Percentiles rank a stretch among this genome's conserved stretches.
phyloP scores from a whole-genome alignment of 2,888 invertebrate species.

The Cataglyphis albicans region DNA sequence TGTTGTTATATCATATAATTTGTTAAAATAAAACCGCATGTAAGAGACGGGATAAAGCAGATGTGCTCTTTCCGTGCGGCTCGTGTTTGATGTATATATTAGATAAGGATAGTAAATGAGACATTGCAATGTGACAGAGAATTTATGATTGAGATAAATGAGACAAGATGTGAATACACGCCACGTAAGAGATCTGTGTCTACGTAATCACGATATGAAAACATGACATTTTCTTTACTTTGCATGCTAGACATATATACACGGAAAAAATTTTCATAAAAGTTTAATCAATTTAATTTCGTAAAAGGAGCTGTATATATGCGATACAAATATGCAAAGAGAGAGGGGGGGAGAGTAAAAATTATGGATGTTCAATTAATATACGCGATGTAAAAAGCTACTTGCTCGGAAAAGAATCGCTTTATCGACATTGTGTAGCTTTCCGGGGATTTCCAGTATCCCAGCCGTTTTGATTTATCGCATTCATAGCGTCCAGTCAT shows the following conservation, averaged over 20 bases:
- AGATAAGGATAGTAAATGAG: slow-evolving; percentile 24
- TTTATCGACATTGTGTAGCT: neutral
- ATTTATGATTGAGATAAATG: slow-evolving; percentile 38
- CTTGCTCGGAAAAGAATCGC: neutral
- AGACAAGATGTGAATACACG: neutral
- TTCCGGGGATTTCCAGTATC: neutral
- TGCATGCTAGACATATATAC: neutral
- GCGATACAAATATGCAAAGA: too few relatives aligned
- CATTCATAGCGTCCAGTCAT: neutral
- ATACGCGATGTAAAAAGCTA: neutral
- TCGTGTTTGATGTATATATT: slow-evolving; percentile 13
- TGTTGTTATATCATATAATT: neutral
- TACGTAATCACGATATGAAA: neutral
- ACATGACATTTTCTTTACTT: neutral
- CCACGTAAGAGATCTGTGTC: neutral
- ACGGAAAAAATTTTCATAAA: neutral
- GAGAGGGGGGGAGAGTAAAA: neutral
- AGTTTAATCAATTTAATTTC: slow-evolving; percentile 36
- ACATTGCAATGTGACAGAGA: neutral
- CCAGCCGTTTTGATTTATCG: slow-evolving; percentile 26
- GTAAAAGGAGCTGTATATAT: neutral
- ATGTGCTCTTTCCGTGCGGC: neutral
- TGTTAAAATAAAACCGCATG: slow-evolving; percentile 7
- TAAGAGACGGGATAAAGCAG: neutral
- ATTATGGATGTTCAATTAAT: slow-evolving; percentile 15